These are phyloP conservation scores for Rallus limicola DNA, from an alignment of 2,113 vertebrate species.

Conservation along the genomic window DNA sequence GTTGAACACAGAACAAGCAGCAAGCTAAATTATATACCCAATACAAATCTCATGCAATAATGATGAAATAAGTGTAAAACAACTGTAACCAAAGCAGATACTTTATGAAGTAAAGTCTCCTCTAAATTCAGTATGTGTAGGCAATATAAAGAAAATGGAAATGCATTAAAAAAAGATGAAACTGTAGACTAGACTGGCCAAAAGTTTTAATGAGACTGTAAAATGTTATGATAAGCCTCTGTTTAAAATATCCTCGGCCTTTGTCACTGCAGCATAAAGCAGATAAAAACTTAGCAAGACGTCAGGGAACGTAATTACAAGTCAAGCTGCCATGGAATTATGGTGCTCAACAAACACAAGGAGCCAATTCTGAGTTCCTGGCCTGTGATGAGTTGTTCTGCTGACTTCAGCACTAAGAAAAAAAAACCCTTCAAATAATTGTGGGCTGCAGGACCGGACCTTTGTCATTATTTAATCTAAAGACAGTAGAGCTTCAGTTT, in stretches of 20 bases:
- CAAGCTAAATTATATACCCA: constrained; percentile 31
- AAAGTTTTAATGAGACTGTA: constrained; percentile 65
- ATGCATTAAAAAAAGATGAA: constrained; percentile 57
- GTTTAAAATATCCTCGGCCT: constrained; percentile 21
- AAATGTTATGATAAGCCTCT: constrained; percentile 63
- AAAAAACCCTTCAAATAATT: not conserved
- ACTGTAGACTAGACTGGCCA: constrained; percentile 32
- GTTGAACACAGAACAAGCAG: constrained; percentile 2
- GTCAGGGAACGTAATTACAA: constrained; percentile 8
- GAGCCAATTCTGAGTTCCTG: not conserved
- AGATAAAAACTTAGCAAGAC: not conserved
- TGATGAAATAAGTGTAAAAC: constrained; percentile 66
- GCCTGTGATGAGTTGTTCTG: not conserved
- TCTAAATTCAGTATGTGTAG: constrained; percentile 43
- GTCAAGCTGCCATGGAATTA: constrained; percentile 1
- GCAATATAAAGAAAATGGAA: constrained; percentile 52
- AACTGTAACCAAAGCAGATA: constrained; percentile 38
- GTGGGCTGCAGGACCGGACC: not conserved
- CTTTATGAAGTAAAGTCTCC: constrained; percentile 53
- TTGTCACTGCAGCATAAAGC: not conserved
- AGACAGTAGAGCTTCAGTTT: not conserved
- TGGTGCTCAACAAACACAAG: not conserved
- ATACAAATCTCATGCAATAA: constrained; percentile 28
- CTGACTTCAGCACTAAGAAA: not conserved
- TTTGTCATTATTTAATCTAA: not conserved